Evolutionary conservation across 2,888 invertebrate species (phyloP), one percentile per base, ranked within the genome.

Genomic region (Cheilosia grossa): DNA sequence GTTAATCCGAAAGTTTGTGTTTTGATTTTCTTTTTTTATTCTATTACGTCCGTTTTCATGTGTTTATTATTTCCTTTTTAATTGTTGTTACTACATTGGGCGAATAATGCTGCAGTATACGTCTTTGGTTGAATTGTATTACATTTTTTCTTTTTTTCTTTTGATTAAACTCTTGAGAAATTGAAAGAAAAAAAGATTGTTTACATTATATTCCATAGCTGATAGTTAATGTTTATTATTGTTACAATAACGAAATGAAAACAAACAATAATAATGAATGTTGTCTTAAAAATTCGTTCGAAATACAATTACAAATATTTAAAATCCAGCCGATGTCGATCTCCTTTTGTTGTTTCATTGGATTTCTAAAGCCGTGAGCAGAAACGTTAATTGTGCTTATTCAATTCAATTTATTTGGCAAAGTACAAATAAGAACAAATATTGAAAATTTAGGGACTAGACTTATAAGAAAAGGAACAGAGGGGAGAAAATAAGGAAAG

Each of bases 151-250:
- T 27, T 47, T 44, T 19, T 40, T 58, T 74, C 27, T 49, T 56
- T 64, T 64, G n/a, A 78, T 58, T 63, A 78, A 51, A 51, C 21
- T 6, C 64, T 64, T 51, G 49, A 24, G 9, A 64, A 72, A 59
- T 44, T 72, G 9, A 44, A 66, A 21, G 2, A 59, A 19, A 61
- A 82, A 73, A 27, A 27, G 3, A 54, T 44, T 64, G 67, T 82
- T 79, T 74, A 49, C 63, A 63, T 21, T 44, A 80, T 83, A 80
- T 83, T 83, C 83, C 80, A 80, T 83, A 83, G 80, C 44, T 75
- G 80, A 69, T 79, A 83, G 69, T 79, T 47, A 66, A 74, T 80
- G 83, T 74, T 80, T 70, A 66, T 40, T 40, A 56, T 80, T 70
- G 59, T 40, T 40, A 56, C 59, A 82, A 56, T 58, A 42, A 75